phyloP scores from a whole-genome alignment of 2,113 vertebrate genomes.

The Eurypyga helias region DNA sequence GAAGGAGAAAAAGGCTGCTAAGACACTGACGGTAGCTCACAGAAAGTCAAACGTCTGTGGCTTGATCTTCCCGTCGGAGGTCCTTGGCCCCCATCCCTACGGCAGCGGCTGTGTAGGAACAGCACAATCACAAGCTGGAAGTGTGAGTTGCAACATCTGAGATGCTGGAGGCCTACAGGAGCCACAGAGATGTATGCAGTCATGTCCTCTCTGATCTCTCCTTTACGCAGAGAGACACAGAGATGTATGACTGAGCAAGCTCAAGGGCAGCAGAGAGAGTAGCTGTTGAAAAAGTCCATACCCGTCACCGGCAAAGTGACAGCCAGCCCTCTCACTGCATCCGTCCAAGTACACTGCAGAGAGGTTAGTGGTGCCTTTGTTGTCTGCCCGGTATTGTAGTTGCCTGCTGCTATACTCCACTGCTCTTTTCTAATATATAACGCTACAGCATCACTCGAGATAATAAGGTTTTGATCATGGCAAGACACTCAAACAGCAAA shows the following conservation, averaged over 20 bases:
- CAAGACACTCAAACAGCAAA: conserved; percentile 11
- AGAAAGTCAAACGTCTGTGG: neutral
- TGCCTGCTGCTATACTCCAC: conserved; percentile 4
- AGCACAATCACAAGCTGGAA: neutral
- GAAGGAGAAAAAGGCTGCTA: neutral
- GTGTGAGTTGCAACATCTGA: neutral
- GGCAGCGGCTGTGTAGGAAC: accelerated
- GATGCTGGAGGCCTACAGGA: neutral
- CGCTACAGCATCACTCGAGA: neutral
- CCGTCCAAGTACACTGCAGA: neutral
- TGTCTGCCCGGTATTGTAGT: neutral
- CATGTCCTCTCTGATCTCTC: neutral
- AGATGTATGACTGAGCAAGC: neutral
- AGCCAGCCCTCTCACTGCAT: neutral
- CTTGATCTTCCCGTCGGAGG: neutral
- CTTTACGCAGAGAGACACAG: neutral
- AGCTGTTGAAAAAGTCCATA: neutral
- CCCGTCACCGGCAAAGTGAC: neutral
- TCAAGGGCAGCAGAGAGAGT: neutral
- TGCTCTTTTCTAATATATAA: neutral
- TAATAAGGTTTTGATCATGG: conserved; percentile 45
- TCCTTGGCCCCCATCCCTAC: neutral
- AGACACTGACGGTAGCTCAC: too few relatives aligned
- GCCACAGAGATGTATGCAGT: accelerated
- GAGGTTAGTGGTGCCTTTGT: neutral